These are phyloP conservation scores for Acropternis orthonyx DNA, from an alignment of 2,797 vertebrate genomes.

Conservation along the genomic window DNA sequence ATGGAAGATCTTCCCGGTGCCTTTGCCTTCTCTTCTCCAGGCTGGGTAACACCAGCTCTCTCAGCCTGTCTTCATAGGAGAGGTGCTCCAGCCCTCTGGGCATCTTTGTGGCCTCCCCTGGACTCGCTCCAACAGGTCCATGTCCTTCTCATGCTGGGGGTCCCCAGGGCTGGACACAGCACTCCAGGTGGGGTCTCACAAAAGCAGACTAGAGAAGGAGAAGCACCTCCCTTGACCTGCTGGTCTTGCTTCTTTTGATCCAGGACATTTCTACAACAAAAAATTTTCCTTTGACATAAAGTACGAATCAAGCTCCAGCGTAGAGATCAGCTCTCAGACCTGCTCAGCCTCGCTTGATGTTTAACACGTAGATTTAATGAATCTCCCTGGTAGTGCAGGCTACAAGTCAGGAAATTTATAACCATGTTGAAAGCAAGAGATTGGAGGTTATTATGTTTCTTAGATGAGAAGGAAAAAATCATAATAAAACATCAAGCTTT, in stretches of 20 bases:
- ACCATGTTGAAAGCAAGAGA: conserved; percentile 1
- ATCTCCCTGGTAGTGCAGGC: not conserved
- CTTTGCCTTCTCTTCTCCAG: not conserved
- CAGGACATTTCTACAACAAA: not conserved
- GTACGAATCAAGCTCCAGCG: not conserved
- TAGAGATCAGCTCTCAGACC: not conserved
- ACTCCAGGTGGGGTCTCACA: not conserved
- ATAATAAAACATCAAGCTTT: conserved; percentile 29
- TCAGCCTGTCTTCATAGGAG: not conserved
- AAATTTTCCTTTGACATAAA: conserved; percentile 14
- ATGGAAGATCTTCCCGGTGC: not conserved
- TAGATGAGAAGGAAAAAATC: conserved; percentile 28
- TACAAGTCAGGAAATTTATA: conserved; percentile 34
- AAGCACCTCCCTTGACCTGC: not conserved
- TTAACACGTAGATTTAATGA: conserved; percentile 45
- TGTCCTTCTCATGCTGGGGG: no score
- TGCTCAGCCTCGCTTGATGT: conserved; percentile 31
- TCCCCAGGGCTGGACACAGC: not conserved
- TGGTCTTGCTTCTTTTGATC: not conserved
- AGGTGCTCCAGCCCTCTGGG: not conserved
- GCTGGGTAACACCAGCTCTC: not conserved
- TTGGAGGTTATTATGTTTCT: conserved; percentile 23
- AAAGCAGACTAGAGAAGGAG: not conserved
- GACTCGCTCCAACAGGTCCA: not conserved
- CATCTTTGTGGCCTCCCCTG: not conserved